A percentile compares a stretch with the other conserved stretches of the same genome.
Evolutionary conservation across 2,888 invertebrate genomes (phyloP).

Genomic region (Cosmia pyralina): DNA sequence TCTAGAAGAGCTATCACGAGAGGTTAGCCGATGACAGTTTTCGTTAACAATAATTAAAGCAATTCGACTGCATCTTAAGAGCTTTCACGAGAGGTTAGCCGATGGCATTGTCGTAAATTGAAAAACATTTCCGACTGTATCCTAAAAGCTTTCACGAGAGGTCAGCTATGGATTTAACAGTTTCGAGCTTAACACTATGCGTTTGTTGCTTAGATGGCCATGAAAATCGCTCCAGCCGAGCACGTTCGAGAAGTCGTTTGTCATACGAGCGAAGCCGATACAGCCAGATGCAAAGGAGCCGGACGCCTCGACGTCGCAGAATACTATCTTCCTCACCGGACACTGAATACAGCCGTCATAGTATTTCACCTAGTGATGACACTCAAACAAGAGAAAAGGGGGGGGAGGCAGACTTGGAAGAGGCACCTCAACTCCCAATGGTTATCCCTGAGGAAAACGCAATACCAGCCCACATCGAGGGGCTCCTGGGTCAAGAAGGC

Average conservation of each 20-base stretch:
- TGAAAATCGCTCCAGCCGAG: neutral
- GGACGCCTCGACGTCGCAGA: neutral
- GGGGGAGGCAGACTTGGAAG: slow-evolving; percentile 3
- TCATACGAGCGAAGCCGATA: neutral
- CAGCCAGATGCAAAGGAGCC: neutral
- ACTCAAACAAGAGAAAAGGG: no score
- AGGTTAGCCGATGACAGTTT: no score
- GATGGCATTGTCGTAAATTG: neutral
- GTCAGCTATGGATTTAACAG: slow-evolving; percentile 11
- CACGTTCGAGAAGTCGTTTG: neutral
- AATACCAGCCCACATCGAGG: neutral
- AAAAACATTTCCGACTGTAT: neutral
- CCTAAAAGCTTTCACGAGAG: slow-evolving; percentile 14
- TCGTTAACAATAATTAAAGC: no score
- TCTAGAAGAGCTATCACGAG: no score
- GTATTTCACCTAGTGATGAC: no score
- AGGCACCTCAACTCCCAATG: neutral
- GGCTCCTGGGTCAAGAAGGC: neutral
- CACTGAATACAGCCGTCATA: neutral
- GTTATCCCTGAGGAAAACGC: neutral
- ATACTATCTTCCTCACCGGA: neutral
- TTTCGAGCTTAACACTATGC: neutral
- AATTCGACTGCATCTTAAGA: neutral
- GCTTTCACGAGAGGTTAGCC: slow-evolving; percentile 7
- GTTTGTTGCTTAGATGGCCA: neutral